Percentiles rank a stretch among this genome's conserved stretches.
Conservation (phyloP, 2,888 invertebrate species). For the Conchocele bisecta region DNA sequence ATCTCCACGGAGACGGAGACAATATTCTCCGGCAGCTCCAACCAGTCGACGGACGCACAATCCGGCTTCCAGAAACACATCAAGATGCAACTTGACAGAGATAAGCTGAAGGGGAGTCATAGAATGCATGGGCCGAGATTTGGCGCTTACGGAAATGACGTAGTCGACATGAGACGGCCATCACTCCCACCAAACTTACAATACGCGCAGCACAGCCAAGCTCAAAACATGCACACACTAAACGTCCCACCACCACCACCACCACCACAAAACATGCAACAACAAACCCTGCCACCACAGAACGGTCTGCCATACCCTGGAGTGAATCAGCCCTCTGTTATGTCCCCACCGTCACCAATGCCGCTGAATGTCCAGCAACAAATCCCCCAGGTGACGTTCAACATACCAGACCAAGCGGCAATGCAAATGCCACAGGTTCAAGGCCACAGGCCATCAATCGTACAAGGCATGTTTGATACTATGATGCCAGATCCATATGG, state of each 20-base stretch:
- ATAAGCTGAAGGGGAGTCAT: conserved; percentile 39
- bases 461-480: no score
- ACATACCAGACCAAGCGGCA: conserved; percentile 2
- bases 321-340: neutral
- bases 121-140: no score
- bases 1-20: conserved; percentile 57
- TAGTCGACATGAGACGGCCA: neutral
- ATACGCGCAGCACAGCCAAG: neutral
- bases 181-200: neutral
- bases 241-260: neutral
- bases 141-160: no score
- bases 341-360: neutral
- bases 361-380: neutral
- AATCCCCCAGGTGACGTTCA: conserved; percentile 34
- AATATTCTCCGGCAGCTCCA: conserved; percentile 50
- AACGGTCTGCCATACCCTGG: neutral
- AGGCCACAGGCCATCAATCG: no score
- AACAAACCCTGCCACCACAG: no score
- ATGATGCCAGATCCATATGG: no score
- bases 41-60: conserved; percentile 45
- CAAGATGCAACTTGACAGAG: conserved; percentile 44
- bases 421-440: no score
- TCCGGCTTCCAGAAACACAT: conserved; percentile 46
- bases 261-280: neutral
- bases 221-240: neutral